Evolutionary conservation across 2,797 vertebrate species (phyloP), one percentile per base, ranked within the genome.

Genomic region (Carapus acus): DNA sequence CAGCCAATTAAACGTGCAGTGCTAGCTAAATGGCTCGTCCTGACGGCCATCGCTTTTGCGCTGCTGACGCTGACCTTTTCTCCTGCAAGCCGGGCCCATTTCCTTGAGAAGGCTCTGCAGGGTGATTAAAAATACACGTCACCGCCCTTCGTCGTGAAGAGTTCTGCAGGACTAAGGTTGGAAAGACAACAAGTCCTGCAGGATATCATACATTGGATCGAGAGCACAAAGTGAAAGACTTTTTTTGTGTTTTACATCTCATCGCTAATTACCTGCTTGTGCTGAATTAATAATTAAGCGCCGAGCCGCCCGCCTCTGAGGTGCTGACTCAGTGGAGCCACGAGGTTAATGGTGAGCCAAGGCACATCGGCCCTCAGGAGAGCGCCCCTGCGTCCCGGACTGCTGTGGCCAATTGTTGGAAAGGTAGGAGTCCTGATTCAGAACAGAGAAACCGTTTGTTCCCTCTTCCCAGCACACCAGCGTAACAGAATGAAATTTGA

Each of bases 271-370:
- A 67, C 42, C 14, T 41, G 33, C 43, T 41, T 21, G 49, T 44
- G 57, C 55, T 46, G 54, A 37, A 60, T 70, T 56, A 45, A 64
- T 69, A 62, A 76, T 68, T 55, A 59, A 71, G 47, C 20, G 27
- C 14, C 8, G 3, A 37, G 54, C 54, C 54, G 67, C 59, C 43
- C 68, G 54, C 19, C 49, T 19, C 40, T 37, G 17, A 50, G 17
- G 47, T 31, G 67, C 77, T 45, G 63, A 68, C 46, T 69, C 57
- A 52, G 49, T 39, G 17, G 15, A 46, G 7, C 33, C 47, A 54
- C 59, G 63, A 69, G 54, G 49, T 49, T 44, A 27, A 29, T 36
- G 57, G 36, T 61, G 57, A 50, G 13, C 31, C 18, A 36, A 15
- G 7, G 34, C 2, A 15, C 8, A 4, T 27, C 24, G 4, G 9